Base-by-base conservation (phyloP, 1,140 invertebrate genomes). In the Ectropis grisescens region DNA sequence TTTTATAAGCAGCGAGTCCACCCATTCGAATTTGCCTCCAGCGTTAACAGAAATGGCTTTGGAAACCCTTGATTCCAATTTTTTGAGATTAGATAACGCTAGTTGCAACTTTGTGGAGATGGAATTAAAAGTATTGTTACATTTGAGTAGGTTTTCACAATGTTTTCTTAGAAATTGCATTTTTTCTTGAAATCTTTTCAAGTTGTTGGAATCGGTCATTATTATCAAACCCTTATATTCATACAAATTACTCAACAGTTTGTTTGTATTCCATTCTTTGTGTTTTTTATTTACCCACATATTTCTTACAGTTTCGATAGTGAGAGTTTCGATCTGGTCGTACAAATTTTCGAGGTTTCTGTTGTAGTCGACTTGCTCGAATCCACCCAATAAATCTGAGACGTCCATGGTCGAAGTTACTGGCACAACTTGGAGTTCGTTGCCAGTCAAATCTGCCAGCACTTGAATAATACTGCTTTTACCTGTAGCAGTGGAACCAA, bases 1-100 rank as follows among this genome's bases (percentile, higher is more conserved):
- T 78, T 94, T 93, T 0, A 99, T 92, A 31, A 99, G 86, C 19
- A 94, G 68, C 33, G 96, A 98, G 82, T 99, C 96, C 7, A 98
- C 88, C 97, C 98, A 99, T 79, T 99, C 95, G 80, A 99, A 99
- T 78, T 92, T 91, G 29, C 96, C 92, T 24, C 92, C 91, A 1
- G 88, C 88, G 55, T 90, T 91, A 5, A 93, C 76, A 23, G 86
- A 87, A 15, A 85, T 83, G 4, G 87, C 82, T 29, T 82, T 65
- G 19, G 75, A 53, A 0, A 89, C 82, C 57, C 79, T 75, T 1
- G 37, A 37, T 31, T 66, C 14, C 13, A 83, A 47, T 27, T 60
- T 48, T 12, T 58, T 46, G 25, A 82, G 48, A 26, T 48, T 47
- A 16, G 31, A 41, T 22, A 49, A 26, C 15, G 60, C 42, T 43